Evolutionary conservation across 2,888 invertebrate genomes (phyloP).

Genomic region (Callosobruchus maculatus): DNA sequence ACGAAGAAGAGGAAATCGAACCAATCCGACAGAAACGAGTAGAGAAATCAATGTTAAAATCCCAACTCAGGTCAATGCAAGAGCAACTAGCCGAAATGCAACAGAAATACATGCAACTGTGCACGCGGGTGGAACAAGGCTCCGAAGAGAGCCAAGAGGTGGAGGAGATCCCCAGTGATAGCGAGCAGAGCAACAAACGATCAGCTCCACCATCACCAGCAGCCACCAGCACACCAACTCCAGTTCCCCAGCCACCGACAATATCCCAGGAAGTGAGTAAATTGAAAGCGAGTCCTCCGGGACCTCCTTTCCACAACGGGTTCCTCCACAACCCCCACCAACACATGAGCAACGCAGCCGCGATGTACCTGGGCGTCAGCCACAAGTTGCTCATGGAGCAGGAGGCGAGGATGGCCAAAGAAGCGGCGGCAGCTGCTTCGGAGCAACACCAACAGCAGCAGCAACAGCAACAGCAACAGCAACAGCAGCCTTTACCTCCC

Average conservation of each 20-base stretch:
- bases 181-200: constrained; percentile 54
- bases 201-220: constrained; percentile 56
- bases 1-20: constrained; percentile 67
- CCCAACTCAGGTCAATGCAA: constrained; percentile 82
- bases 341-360: constrained; percentile 52
- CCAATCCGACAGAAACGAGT: constrained; percentile 81
- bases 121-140: constrained; percentile 79
- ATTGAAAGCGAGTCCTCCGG: constrained; percentile 46
- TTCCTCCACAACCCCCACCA: constrained; percentile 48
- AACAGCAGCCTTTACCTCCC: constrained; percentile 37
- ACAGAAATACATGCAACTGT: constrained; percentile 83
- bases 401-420: constrained; percentile 69
- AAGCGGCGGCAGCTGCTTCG: constrained; percentile 58
- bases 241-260: constrained; percentile 36
- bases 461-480: constrained; percentile 48
- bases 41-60: constrained; percentile 82
- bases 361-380: constrained; percentile 73
- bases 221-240: constrained; percentile 51
- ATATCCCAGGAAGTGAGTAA: constrained; percentile 45
- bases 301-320: constrained; percentile 49
- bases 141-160: constrained; percentile 73
- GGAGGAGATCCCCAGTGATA: constrained; percentile 69
- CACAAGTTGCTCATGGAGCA: constrained; percentile 78
- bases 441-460: constrained; percentile 55
- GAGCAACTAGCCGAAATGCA: constrained; percentile 89